Evolutionary conservation across 1,140 invertebrate genomes (phyloP), one percentile per base, ranked within the genome.

Genomic region (Sogatella furcifera): DNA sequence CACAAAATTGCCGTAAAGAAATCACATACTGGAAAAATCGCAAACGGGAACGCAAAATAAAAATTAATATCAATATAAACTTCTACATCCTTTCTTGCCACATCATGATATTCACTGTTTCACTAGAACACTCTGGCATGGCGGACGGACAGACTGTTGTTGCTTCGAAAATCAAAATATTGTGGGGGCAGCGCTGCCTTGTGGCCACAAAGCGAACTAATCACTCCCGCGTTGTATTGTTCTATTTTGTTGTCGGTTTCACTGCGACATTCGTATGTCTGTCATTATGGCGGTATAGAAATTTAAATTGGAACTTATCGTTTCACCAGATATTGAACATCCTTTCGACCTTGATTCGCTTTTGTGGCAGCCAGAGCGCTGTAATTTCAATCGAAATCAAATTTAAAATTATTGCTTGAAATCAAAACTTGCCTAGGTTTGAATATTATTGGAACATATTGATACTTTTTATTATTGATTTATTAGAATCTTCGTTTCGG

Each of bases 91-190:
- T 15, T 60, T 71, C 74, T 70, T 76, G 76, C 76, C 76, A 77
- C 76, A 77, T 77, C 75, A 77, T 76, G 72, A 75, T 74, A 71
- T 75, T 73, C 69, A 69, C 69, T 70, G 69, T 72, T 72, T 72
- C 71, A 71, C 71, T 73, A 73, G 75, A 75, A 74, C 75, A 76
- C 74, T 59, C 43, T 75, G 69, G 76, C 76, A 77, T 77, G 75
- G 75, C 75, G 76, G 68, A 61, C 64, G 60, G 68, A 61, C 64
- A 58, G 59, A 38, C 59, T 60, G 59, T 60, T 60, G 59, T 60
- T 55, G 59, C 57, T 59, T 59, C 57, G 43, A 55, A 55, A 60
- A 60, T 60, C 59, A 60, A 60, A 60, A 60, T 60, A 60, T 55
- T 54, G 21, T 34, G 21, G 41, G 21, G 22, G 28, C 28, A 31